Percentiles rank a stretch among this genome's conserved stretches.
Conservation (phyloP, 2,888 invertebrate species). For the Microctonus brassicae region DNA sequence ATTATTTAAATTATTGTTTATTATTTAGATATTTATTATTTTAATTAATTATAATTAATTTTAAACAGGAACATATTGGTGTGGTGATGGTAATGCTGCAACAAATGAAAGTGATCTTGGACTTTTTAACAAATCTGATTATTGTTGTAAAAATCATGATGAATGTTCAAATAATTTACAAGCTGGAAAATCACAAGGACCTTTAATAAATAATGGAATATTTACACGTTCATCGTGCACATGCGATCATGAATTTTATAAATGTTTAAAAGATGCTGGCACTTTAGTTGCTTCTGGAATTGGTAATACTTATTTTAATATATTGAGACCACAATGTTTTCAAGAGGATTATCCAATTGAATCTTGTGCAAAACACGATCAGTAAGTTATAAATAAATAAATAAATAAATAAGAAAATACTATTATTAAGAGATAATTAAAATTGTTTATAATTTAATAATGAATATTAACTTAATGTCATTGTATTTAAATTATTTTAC, state of each 20-base stretch:
- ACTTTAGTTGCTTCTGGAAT: conserved; percentile 74
- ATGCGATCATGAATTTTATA: conserved; percentile 78
- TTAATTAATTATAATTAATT: neutral
- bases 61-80: conserved; percentile 79
- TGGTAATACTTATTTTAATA: conserved; percentile 81
- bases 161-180: conserved; percentile 75
- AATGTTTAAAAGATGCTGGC: conserved; percentile 75
- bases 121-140: conserved; percentile 76
- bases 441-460: conserved; percentile 3
- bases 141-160: conserved; percentile 81
- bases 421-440: conserved; percentile 5
- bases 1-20: neutral
- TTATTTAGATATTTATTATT: neutral
- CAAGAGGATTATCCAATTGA: conserved; percentile 60
- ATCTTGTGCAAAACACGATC: conserved; percentile 45
- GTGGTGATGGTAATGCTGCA: conserved; percentile 78
- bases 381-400: too few species aligned
- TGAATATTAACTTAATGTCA: conserved; percentile 13
- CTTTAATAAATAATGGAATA: conserved; percentile 76
- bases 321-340: conserved; percentile 81
- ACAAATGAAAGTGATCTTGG: conserved; percentile 74
- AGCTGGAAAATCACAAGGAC: conserved; percentile 73
- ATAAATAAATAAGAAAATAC: too few species aligned
- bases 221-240: conserved; percentile 79
- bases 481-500: conserved; percentile 7